These are phyloP conservation scores for Hirtodrosophila confusa DNA, from an alignment of 2,888 invertebrate genomes.

Conservation along the genomic window DNA sequence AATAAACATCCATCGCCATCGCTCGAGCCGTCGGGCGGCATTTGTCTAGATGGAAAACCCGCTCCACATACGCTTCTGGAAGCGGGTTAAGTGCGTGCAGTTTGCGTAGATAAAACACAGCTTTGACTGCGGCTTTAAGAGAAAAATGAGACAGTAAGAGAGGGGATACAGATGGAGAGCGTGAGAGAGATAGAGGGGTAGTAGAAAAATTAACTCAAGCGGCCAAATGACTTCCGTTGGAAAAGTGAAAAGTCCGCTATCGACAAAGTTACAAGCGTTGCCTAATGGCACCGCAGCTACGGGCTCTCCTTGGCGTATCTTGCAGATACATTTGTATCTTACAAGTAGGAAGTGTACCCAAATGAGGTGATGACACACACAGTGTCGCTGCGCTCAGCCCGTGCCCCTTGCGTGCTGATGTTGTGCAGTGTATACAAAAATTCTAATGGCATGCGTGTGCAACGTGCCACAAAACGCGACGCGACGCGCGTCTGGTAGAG, in stretches of 20 bases:
- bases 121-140: constrained; percentile 23
- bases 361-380: constrained; percentile 81
- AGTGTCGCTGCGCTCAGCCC: constrained; percentile 34
- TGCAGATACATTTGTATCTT: constrained; percentile 68
- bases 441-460: constrained; percentile 70
- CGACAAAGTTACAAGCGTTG: constrained; percentile 52
- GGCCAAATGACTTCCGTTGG: constrained; percentile 71
- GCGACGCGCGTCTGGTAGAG: constrained; percentile 25
- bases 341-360: constrained; percentile 83
- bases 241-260: constrained; percentile 67
- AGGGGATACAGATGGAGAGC: too few relatives aligned
- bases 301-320: constrained; percentile 41
- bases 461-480: constrained; percentile 51
- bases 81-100: constrained; percentile 81
- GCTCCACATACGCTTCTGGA: constrained; percentile 69
- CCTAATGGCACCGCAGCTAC: constrained; percentile 53
- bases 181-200: background rate
- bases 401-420: constrained; percentile 36
- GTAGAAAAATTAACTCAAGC: constrained; percentile 50
- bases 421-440: constrained; percentile 65
- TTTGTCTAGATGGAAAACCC: constrained; percentile 51
- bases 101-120: constrained; percentile 69
- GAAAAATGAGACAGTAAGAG: constrained; percentile 2
- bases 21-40: constrained; percentile 28
- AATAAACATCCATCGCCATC: constrained; percentile 49